These are phyloP conservation scores for Rhipidura dahli DNA, from an alignment of 2,113 vertebrate species.

Conservation along the genomic window DNA sequence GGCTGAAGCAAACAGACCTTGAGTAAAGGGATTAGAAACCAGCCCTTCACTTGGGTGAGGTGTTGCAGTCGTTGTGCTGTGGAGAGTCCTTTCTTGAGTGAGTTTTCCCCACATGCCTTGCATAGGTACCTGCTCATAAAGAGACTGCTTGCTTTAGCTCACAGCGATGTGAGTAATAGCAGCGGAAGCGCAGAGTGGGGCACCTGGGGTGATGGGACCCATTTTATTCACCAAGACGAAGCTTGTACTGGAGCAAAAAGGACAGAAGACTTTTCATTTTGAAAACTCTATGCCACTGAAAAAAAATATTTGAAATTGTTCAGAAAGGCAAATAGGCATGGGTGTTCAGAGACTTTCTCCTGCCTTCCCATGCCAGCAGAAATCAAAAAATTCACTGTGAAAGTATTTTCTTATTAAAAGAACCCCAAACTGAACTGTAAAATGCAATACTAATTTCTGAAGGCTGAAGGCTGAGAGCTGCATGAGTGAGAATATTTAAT, in stretches of 20 bases:
- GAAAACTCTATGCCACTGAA: neutral
- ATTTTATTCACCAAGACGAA: neutral
- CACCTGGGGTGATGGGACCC: neutral
- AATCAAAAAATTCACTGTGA: neutral
- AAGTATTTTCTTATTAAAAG: neutral
- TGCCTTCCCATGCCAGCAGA: neutral
- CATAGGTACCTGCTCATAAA: neutral
- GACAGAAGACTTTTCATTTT: neutral
- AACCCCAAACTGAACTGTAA: neutral
- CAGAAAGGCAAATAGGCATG: neutral
- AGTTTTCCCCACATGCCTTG: neutral
- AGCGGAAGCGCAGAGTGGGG: rapidly evolving
- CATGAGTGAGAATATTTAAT: neutral
- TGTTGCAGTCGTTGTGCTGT: neutral
- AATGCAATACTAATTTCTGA: neutral
- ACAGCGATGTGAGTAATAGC: neutral
- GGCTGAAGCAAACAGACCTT: neutral
- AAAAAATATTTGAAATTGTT: neutral
- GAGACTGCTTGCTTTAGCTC: neutral
- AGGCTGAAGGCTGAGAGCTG: neutral
- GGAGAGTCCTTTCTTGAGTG: neutral
- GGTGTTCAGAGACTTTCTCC: neutral
- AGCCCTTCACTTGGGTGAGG: neutral
- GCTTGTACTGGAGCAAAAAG: neutral
- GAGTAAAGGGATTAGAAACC: neutral